Base-by-base conservation (phyloP, 2,888 invertebrate species). In the Hypomecis atomaria region DNA sequence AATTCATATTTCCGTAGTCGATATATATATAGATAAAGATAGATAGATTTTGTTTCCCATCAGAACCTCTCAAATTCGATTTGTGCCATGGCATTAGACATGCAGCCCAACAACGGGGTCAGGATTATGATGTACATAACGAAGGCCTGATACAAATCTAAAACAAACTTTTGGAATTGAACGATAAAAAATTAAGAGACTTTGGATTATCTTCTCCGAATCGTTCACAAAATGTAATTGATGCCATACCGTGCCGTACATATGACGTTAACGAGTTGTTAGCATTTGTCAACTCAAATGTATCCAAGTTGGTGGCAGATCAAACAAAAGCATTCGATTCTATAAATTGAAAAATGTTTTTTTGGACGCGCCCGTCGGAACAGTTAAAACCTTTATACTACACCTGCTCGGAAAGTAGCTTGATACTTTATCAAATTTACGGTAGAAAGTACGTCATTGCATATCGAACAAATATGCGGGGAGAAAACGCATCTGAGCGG, bases 191-290 rank as follows among this genome's bases (percentile, higher is more conserved):
- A n/a, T n/a, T n/a, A n/a, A n/a, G n/a, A n/a, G 44, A 44, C 11
- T 44, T 44, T 44, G 44, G 44, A 44, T 44, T 44, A 44, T 11
- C 44, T 44, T 44, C 44, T 11, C 43, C 43, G n/a, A 5, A 43
- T 43, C 43, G n/a, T 10, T 43, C 43, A 43, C 43, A 43, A 43
- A 43, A 43, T 43, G 43, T 43, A 10, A 10, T 43, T 43, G 43
- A 43, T 43, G 43, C 43, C 43, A 43, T 43, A 43, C 43, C 43
- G 43, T 43, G 43, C 43, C 9, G 43, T 43, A 43, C 43, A 43
- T 43, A 43, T 43, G 43, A 43, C 9, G 43, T 8, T 43, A 43
- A 43, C 43, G 43, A 43, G 43, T 43, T 43, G 43, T 43, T 10
- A 43, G 43, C 9, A 43, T 43, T 43, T 43, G 43, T 43, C n/a